A percentile compares a stretch with the other conserved stretches of the same genome.
Evolutionary conservation across 2,113 vertebrate genomes (phyloP).

Genomic region (Prinia subflava): DNA sequence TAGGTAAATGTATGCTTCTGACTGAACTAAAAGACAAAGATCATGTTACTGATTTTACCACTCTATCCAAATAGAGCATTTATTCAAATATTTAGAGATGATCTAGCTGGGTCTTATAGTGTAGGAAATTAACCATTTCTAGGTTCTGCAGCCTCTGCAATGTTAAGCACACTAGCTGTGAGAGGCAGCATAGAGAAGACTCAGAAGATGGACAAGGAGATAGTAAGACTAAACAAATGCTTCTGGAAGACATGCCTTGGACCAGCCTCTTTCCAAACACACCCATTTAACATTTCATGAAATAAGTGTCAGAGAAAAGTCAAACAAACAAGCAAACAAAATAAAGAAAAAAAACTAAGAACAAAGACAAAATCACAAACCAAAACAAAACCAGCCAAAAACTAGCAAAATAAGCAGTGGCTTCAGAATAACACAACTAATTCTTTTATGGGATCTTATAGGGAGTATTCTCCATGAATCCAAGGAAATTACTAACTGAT

Average conservation of each 20-base stretch:
- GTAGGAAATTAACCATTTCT: not conserved
- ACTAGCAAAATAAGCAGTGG: not conserved
- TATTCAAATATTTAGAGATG: not conserved
- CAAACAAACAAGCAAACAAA: not conserved
- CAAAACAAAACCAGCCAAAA: not conserved
- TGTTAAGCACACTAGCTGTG: not conserved
- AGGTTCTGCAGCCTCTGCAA: not conserved
- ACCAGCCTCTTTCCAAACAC: not conserved
- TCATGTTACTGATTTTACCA: not conserved
- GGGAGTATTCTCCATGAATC: not conserved
- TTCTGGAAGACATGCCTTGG: not conserved
- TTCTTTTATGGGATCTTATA: not conserved
- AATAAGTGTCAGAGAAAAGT: not conserved
- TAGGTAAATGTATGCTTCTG: not conserved
- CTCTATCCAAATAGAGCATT: not conserved
- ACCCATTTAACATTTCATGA: not conserved
- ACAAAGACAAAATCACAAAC: not conserved
- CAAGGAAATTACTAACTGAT: not conserved
- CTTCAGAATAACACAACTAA: not conserved
- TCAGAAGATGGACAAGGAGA: not conserved
- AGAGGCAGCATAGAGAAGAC: not conserved
- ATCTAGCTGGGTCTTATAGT: not conserved
- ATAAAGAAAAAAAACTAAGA: not conserved
- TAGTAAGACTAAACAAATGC: not conserved
- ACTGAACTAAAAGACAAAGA: not conserved